Evolutionary conservation across 2,797 vertebrate genomes (phyloP).

Genomic region (Notoglanidium macrostoma): DNA sequence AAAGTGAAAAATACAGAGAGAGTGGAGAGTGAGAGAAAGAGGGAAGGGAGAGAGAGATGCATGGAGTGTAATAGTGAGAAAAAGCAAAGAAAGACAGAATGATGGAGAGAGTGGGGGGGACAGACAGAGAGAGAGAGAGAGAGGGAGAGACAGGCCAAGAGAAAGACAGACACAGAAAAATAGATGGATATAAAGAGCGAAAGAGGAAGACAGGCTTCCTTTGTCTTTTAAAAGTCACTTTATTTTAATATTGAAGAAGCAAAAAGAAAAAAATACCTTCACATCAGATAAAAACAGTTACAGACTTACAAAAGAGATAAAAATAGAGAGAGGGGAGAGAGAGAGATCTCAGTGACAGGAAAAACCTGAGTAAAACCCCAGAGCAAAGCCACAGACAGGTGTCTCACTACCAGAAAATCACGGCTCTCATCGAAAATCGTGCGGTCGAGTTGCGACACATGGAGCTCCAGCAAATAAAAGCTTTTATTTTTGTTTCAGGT

Average conservation of each 20-base stretch:
- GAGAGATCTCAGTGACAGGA: slow-evolving; percentile 25
- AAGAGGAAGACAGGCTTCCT: not conserved
- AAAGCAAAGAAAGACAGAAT: not conserved
- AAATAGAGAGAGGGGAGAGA: not conserved
- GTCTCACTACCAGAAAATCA: slow-evolving; percentile 52
- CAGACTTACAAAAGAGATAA: not conserved
- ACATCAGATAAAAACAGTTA: too few relatives aligned
- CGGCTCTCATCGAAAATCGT: slow-evolving; percentile 34
- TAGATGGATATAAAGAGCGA: not conserved
- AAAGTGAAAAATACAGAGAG: not conserved
- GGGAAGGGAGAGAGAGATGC: not conserved
- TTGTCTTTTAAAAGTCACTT: too few relatives aligned
- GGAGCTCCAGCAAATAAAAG: not conserved
- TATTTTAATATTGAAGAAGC: too few relatives aligned
- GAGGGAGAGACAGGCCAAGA: too few relatives aligned
- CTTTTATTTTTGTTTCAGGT: not conserved
- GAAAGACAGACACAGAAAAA: not conserved
- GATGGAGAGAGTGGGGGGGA: not conserved
- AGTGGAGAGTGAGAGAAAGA: not conserved
- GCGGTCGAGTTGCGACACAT: slow-evolving; percentile 27
- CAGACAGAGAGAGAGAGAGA: not conserved
- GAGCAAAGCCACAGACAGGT: not conserved
- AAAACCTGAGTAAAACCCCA: slow-evolving; percentile 49
- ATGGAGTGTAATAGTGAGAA: not conserved
- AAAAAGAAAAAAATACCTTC: not conserved